These are phyloP conservation scores for Corythornis vintsioides DNA, from an alignment of 2,113 vertebrate genomes.

Conservation along the genomic window DNA sequence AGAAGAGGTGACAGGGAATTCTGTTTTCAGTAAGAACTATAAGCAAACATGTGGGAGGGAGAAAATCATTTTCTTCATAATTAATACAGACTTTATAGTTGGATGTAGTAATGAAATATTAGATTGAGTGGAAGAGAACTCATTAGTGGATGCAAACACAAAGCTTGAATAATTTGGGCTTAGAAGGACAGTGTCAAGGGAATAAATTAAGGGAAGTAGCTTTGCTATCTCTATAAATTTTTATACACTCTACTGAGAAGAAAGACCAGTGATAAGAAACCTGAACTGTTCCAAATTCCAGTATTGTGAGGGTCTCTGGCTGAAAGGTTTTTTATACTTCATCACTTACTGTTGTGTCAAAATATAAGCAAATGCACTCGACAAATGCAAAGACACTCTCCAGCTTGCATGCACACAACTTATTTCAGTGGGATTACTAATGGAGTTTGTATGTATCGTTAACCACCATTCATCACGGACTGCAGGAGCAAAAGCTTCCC, in stretches of 20 bases:
- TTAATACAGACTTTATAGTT: conserved; percentile 36
- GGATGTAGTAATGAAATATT: conserved; percentile 6
- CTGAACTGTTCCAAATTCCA: not conserved
- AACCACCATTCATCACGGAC: not conserved
- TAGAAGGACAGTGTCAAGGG: not conserved
- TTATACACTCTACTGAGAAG: not conserved
- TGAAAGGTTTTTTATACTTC: not conserved
- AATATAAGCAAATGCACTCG: not conserved
- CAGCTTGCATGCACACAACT: not conserved
- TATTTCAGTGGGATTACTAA: not conserved
- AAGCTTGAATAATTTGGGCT: conserved; percentile 14
- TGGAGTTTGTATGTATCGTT: not conserved
- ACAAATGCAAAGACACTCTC: not conserved
- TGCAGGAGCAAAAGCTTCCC: not conserved
- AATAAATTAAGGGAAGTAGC: conserved; percentile 52
- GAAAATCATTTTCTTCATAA: conserved; percentile 22
- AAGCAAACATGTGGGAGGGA: not conserved
- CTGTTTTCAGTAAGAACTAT: not conserved
- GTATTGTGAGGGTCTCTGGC: not conserved
- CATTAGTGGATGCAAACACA: conserved; percentile 40
- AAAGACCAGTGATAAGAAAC: not conserved
- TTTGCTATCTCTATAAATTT: conserved; percentile 24
- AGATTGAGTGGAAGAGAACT: conserved; percentile 14
- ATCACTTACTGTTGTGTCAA: not conserved
- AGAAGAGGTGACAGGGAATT: not conserved